Evolutionary conservation across 2,888 invertebrate genomes (phyloP).

Genomic region (Melitaea athalia): DNA sequence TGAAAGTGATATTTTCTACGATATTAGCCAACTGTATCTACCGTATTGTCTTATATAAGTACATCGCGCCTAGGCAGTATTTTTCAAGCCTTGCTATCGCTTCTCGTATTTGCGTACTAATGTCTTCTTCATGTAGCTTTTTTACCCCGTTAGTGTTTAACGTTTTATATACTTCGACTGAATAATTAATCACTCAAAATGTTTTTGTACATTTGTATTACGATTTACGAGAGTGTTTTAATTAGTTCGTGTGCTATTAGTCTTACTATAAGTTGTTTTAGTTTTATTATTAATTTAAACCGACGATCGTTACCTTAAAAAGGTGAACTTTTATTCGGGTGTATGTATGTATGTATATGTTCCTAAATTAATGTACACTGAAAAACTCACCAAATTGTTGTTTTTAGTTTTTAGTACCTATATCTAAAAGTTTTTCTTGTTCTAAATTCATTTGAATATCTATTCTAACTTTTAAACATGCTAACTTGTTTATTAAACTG

Average conservation of each 20-base stretch:
- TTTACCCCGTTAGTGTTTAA: constrained; percentile 68
- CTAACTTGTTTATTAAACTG: constrained; percentile 81
- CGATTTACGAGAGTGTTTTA: constrained; percentile 45
- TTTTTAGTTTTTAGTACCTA: constrained; percentile 57
- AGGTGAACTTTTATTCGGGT: constrained; percentile 54
- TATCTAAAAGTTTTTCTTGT: constrained; percentile 57
- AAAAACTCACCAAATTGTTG: constrained; percentile 75
- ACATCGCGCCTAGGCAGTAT: constrained; percentile 67
- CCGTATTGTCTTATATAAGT: constrained; percentile 57
- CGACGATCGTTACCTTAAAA: constrained; percentile 60
- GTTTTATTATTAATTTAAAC: constrained; percentile 46
- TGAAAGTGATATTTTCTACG: constrained; percentile 77
- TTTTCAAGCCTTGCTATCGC: constrained; percentile 61
- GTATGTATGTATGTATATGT: constrained; percentile 61
- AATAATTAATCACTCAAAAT: constrained; percentile 51
- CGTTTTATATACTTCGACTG: constrained; percentile 67
- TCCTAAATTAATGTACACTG: constrained; percentile 73
- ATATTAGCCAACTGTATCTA: constrained; percentile 62
- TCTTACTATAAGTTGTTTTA: constrained; percentile 36
- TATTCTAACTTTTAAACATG: constrained; percentile 66
- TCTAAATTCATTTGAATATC: constrained; percentile 68
- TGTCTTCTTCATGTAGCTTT: constrained; percentile 70
- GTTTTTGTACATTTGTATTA: constrained; percentile 65
- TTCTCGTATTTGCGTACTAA: constrained; percentile 61
- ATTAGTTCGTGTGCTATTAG: constrained; percentile 48